Conservation (phyloP, 2,113 vertebrate genomes). For the Craseonycteris thonglongyai region DNA sequence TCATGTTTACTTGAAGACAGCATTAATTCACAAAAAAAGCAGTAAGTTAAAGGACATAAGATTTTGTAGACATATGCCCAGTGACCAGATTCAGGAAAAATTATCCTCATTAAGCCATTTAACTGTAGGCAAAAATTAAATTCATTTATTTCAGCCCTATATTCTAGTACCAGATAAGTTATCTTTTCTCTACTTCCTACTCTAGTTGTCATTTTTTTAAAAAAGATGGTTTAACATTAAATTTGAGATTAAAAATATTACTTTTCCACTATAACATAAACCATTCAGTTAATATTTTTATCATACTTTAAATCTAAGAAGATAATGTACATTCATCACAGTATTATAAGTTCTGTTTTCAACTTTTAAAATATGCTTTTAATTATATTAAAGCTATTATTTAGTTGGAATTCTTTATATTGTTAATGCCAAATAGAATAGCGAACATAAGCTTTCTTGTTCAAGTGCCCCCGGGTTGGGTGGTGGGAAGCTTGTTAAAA, state of each 20-base stretch:
- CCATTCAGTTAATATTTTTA: background rate
- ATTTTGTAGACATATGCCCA: background rate
- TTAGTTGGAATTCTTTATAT: background rate
- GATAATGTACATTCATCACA: background rate
- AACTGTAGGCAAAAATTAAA: background rate
- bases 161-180: background rate
- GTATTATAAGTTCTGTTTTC: conserved; percentile 11
- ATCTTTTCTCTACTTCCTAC: background rate
- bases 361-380: background rate
- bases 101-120: background rate
- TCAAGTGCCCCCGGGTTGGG: background rate
- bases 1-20: background rate
- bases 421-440: background rate
- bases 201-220: background rate
- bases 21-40: background rate
- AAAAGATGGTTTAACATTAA: background rate
- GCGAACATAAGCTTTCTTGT: background rate
- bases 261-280: background rate
- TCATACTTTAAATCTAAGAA: background rate
- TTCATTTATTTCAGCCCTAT: background rate
- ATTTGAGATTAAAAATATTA: background rate
- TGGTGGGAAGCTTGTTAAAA: background rate
- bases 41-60: background rate
- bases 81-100: background rate
- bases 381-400: background rate